Evolutionary conservation across 2,113 vertebrate genomes (phyloP), one percentile per base, ranked within the genome.

Genomic region (Oophaga pumilio): DNA sequence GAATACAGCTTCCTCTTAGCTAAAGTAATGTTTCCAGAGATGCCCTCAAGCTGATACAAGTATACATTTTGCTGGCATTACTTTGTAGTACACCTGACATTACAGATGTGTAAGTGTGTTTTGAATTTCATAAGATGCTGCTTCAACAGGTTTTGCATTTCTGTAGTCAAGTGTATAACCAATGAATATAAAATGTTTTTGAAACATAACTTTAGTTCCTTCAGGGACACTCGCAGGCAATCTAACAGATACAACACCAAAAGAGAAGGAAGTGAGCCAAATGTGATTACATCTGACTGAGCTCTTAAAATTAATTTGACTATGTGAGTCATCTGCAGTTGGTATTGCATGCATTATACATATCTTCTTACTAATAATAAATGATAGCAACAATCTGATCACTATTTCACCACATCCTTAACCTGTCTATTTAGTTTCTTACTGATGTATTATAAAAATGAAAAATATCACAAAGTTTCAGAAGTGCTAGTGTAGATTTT

Each of bases 111-210:
- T 33, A 52, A 77, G 71, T 66, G 52, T 84, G 26, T 76, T 87
- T 84, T 84, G 71, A 83, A 88, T 88, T 84, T 84, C 80, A 88
- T 88, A 88, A 77, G 80, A 77, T 88, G 64, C 59, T 66, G 80
- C 81, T 88, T 77, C 87, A 88, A 84, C 81, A 88, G 87, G 81
- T 88, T 88, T 77, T 84, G 49, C 81, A 88, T 88, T 77, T 77
- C 73, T 77, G 87, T 82, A 84, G 80, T 68, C 56, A 88, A 88
- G 71, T 88, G 87, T 84, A 60, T 84, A 88, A 77, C 80, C 87
- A 66, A 84, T 84, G 87, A 88, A 88, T 84, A 88, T 18, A 68
- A 88, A 88, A 76, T 84, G 59, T 88, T 82, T 86, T 87, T 82
- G 57, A 82, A 88, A 84, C 68, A 13, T 24, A 76, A 83, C 80